These are phyloP conservation scores for Oreonectes daqikongensis DNA, from an alignment of 2,797 vertebrate species.

Conservation along the genomic window DNA sequence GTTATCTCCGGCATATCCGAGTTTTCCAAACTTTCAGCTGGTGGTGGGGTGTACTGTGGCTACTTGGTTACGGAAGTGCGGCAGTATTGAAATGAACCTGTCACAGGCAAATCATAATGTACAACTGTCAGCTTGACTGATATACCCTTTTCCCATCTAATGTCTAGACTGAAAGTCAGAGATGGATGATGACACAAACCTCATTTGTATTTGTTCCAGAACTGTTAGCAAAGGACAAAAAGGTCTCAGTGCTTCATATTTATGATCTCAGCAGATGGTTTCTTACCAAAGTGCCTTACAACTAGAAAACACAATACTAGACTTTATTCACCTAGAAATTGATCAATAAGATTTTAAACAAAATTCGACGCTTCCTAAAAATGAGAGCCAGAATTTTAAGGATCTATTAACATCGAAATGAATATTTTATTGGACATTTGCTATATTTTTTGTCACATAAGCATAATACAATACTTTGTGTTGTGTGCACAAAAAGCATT, in stretches of 20 bases:
- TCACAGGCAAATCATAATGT: slow-evolving; percentile 54
- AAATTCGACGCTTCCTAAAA: too few species aligned
- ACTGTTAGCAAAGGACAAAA: slow-evolving; percentile 58
- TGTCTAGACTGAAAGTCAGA: slow-evolving; percentile 58
- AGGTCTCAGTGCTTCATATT: background rate
- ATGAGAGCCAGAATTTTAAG: too few species aligned
- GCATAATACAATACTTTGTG: too few species aligned
- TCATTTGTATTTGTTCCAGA: slow-evolving; percentile 66
- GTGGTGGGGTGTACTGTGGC: background rate
- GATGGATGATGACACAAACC: slow-evolving; percentile 67
- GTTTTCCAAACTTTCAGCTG: slow-evolving; percentile 19
- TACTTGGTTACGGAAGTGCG: slow-evolving; percentile 45
- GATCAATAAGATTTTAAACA: too few species aligned
- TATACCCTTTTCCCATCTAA: slow-evolving; percentile 66
- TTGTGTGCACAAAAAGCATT: too few species aligned
- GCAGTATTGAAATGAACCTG: slow-evolving; percentile 50
- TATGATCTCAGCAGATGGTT: background rate
- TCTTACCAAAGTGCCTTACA: slow-evolving; percentile 53
- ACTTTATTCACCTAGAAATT: too few species aligned
- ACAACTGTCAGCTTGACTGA: slow-evolving; percentile 62
- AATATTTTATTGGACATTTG: too few species aligned
- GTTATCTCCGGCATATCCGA: slow-evolving; percentile 6
- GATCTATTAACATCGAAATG: too few species aligned
- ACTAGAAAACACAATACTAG: slow-evolving; percentile 50
- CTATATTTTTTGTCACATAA: too few species aligned